Evolutionary conservation across 2,113 vertebrate species (phyloP).

Genomic region (Ammodytes marinus): DNA sequence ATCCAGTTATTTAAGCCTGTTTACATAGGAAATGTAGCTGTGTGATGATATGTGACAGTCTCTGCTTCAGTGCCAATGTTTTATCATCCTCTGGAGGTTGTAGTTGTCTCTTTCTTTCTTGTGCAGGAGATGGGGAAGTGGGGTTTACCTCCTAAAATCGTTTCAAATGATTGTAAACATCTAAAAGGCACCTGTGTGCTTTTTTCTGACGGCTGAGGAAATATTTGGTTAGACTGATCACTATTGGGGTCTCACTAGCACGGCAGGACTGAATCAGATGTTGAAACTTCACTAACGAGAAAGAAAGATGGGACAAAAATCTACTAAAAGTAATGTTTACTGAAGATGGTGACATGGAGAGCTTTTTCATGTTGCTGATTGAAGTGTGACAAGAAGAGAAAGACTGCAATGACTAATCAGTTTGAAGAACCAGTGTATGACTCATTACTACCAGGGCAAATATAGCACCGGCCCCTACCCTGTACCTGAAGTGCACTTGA

Average conservation of each 20-base stretch:
- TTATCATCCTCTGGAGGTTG: not conserved
- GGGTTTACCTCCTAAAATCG: not conserved
- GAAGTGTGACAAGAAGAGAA: not conserved
- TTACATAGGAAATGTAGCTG: not conserved
- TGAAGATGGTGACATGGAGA: not conserved
- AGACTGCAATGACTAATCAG: slow-evolving; percentile 20
- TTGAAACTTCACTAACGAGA: not conserved
- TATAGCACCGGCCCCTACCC: not conserved
- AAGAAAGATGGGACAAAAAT: not conserved
- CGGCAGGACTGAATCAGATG: not conserved
- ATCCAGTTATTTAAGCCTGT: not conserved
- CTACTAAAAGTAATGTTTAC: not conserved
- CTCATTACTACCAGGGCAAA: not conserved
- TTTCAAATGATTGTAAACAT: not conserved
- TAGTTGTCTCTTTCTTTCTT: not conserved
- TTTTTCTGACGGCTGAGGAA: not conserved
- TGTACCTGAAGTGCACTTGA: not conserved
- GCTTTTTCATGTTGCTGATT: not conserved
- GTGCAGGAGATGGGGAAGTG: not conserved
- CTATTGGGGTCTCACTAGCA: not conserved
- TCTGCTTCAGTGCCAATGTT: not conserved
- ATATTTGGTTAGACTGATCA: not conserved
- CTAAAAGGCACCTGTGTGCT: not conserved
- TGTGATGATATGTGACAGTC: not conserved
- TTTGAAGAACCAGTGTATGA: slow-evolving; percentile 1